Conservation (phyloP, 1,140 invertebrate species). For the Neodiprion virginianus region DNA sequence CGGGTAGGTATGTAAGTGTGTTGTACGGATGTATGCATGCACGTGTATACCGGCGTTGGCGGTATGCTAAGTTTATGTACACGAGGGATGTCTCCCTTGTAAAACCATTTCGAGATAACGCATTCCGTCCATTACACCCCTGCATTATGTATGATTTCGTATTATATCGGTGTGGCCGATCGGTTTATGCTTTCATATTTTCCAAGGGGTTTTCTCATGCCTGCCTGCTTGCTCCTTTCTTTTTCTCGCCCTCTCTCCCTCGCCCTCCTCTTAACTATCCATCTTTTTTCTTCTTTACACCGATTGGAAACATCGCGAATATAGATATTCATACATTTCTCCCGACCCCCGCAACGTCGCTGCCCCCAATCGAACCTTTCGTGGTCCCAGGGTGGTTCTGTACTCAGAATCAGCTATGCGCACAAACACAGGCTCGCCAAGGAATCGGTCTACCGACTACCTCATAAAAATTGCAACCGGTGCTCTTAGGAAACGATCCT, state of each 20-base stretch:
- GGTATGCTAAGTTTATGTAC: conserved; percentile 55
- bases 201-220: conserved; percentile 46
- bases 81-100: conserved; percentile 60
- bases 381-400: neutral
- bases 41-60: conserved; percentile 19
- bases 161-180: conserved; percentile 51
- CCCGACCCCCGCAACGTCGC: neutral
- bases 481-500: conserved; percentile 60
- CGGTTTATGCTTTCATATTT: conserved; percentile 60
- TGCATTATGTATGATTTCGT: conserved; percentile 53
- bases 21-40: too few species aligned
- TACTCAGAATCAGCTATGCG: conserved; percentile 1
- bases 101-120: conserved; percentile 61
- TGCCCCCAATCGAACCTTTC: neutral
- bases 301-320: conserved; percentile 59
- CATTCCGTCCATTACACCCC: conserved; percentile 44
- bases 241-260: too few species aligned
- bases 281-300: conserved; percentile 45
- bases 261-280: too few species aligned
- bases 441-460: conserved; percentile 36
- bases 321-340: conserved; percentile 33
- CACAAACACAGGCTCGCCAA: neutral
- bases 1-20: too few species aligned
- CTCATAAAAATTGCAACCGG: conserved; percentile 60
- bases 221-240: too few species aligned